Percentiles rank a stretch among this genome's conserved stretches.
These are phyloP conservation scores for Dyspetes luteomarginatus DNA, from an alignment of 2,888 invertebrate genomes.

Conservation along the genomic window DNA sequence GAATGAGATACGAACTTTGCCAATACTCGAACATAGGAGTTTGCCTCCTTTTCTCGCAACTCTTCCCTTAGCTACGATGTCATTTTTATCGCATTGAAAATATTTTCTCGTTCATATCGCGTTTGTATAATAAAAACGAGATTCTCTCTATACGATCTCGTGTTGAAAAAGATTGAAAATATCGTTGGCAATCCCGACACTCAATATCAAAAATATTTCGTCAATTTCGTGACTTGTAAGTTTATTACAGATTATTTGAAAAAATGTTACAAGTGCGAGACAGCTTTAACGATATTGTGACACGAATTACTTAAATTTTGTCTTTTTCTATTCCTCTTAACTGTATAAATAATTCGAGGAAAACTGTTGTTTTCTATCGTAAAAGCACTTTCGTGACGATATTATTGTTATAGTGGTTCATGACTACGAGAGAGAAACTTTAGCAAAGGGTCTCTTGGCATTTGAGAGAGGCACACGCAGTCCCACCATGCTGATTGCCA, in stretches of 20 bases:
- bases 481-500: slow-evolving; percentile 26
- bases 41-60: slow-evolving; percentile 4
- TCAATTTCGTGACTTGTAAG: too few species aligned
- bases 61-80: slow-evolving; percentile 1
- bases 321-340: neutral
- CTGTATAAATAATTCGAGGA: neutral
- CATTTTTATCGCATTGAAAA: neutral
- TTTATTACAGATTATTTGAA: too few species aligned
- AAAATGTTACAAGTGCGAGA: too few species aligned
- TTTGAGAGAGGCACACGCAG: slow-evolving; percentile 3
- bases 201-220: too few species aligned
- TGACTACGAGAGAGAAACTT: slow-evolving; percentile 20
- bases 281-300: too few species aligned
- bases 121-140: neutral
- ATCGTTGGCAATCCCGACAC: too few species aligned
- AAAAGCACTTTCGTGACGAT: slow-evolving; percentile 22
- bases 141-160: too few species aligned
- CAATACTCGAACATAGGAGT: slow-evolving; percentile 39
- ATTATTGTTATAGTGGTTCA: neutral
- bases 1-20: slow-evolving; percentile 45
- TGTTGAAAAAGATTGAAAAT: too few species aligned
- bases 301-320: neutral
- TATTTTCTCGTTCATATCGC: neutral
- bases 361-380: neutral
- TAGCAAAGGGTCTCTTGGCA: neutral